Base-by-base conservation (phyloP, 1,140 invertebrate species). In the Pentalonia nigronervosa region DNA sequence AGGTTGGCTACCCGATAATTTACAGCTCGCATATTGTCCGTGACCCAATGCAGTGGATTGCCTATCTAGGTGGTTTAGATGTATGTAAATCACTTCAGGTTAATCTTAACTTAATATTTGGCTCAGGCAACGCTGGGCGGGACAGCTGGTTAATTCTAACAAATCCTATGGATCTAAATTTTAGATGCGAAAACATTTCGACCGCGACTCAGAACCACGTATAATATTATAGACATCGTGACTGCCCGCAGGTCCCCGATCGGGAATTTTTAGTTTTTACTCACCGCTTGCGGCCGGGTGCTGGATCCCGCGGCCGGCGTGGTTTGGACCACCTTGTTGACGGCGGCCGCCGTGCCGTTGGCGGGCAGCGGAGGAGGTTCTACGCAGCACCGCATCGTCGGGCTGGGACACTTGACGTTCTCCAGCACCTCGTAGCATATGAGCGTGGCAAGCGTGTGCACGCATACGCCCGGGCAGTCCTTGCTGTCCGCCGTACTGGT, bases 361-460 rank as follows among this genome's bases (percentile, higher is more conserved):
- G 94, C 92, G 94, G 95, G 95, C 95, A 95, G 95, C 23, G 95
- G 94, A 11, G 97, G 96, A 89, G 96, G 96, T 94, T 98, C 97
- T 4, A 98, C 96, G 94, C 98, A 98, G 95, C 98, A 98, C 94
- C 97, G 96, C 97, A 98, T 98, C 94, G 96, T 97, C 2, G 96
- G 95, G 36, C 97, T 96, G 9, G 97, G 97, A 95, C 97, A 98
- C 88, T 96, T 96, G 20, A 97, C 97, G 94, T 98, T 97, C 81
- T 98, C 97, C 36, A 98, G 95, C 4, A 98, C 97, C 94, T 98
- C 97, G 95, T 97, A 97, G 95, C 98, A 98, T 94, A 98, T 97
- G 56, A 98, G 95, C 0, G 97, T 97, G 17, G 98, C 97, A 47
- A 98, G 95, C 14, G 97, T 96, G 94, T 98, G 97, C 50, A 98